Conservation (phyloP, 2,113 vertebrate genomes). For the Pogonocichla stellata region DNA sequence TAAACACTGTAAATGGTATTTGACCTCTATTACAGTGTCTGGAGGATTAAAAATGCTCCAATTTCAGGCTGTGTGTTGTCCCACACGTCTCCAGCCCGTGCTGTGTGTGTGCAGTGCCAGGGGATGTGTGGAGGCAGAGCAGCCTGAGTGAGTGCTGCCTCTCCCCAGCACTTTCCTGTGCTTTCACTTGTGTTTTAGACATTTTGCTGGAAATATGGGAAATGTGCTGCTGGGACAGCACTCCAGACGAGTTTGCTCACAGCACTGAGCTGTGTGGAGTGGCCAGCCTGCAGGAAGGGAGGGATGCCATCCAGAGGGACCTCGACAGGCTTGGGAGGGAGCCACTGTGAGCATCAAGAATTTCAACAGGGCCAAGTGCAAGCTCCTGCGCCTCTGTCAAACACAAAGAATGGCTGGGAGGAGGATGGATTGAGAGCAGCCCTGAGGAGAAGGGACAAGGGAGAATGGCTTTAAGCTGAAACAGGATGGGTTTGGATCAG, state of each 20-base stretch:
- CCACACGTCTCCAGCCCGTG: fast-evolving
- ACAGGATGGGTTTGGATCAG: not conserved
- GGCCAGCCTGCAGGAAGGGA: fast-evolving
- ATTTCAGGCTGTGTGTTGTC: not conserved
- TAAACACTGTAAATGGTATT: conserved; percentile 48
- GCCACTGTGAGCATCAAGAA: not conserved
- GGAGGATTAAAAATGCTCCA: conserved; percentile 1
- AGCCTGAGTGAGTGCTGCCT: fast-evolving
- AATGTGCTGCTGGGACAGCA: not conserved
- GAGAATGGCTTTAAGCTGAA: not conserved
- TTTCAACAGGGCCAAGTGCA: not conserved
- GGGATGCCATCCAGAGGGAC: not conserved
- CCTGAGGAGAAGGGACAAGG: not conserved
- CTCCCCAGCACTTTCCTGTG: not conserved
- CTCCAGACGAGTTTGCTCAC: not conserved
- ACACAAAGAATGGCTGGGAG: not conserved
- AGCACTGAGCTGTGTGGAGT: not conserved
- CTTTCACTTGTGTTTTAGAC: not conserved
- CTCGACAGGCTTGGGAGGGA: fast-evolving
- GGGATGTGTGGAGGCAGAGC: not conserved
- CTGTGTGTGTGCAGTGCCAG: not conserved
- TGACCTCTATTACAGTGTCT: conserved; percentile 29
- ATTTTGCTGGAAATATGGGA: not conserved
- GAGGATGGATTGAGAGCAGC: not conserved
- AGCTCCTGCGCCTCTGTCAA: not conserved